These are phyloP conservation scores for Steinernema carpocapsae DNA, from an alignment of 2,888 invertebrate species.

Conservation along the genomic window DNA sequence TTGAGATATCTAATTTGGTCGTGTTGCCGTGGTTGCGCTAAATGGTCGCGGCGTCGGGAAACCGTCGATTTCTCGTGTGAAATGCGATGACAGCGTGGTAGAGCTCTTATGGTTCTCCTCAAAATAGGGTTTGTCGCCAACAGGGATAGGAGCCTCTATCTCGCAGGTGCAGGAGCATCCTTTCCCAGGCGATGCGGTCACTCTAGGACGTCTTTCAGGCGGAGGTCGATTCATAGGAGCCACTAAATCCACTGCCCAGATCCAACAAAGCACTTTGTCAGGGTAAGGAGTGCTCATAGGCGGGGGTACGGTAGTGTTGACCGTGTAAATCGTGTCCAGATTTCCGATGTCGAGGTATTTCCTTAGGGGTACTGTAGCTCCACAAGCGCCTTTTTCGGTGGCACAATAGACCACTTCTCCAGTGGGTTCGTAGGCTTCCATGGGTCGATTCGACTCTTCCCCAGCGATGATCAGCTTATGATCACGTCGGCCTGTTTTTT, in stretches of 20 bases:
- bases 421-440: conserved; percentile 49
- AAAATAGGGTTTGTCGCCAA: conserved; percentile 17
- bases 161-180: conserved; percentile 18
- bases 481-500: conserved; percentile 50
- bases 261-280: conserved; percentile 39
- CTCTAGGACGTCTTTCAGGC: neutral
- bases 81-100: neutral
- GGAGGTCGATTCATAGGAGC: neutral
- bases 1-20: neutral
- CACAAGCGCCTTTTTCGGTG: conserved; percentile 50
- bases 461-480: conserved; percentile 51
- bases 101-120: conserved; percentile 1
- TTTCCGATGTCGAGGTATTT: conserved; percentile 53
- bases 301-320: conserved; percentile 38
- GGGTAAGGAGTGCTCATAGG: conserved; percentile 36
- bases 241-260: conserved; percentile 33
- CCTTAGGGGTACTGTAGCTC: conserved; percentile 53
- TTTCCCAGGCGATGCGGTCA: neutral
- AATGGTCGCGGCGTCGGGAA: conserved; percentile 17
- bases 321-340: conserved; percentile 38
- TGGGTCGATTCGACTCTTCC: conserved; percentile 45
- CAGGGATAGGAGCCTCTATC: neutral
- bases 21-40: neutral
- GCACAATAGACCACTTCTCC: conserved; percentile 53
- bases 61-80: neutral